phyloP scores from a whole-genome alignment of 2,888 invertebrate species.

The Caenorhabditis imperialis region DNA sequence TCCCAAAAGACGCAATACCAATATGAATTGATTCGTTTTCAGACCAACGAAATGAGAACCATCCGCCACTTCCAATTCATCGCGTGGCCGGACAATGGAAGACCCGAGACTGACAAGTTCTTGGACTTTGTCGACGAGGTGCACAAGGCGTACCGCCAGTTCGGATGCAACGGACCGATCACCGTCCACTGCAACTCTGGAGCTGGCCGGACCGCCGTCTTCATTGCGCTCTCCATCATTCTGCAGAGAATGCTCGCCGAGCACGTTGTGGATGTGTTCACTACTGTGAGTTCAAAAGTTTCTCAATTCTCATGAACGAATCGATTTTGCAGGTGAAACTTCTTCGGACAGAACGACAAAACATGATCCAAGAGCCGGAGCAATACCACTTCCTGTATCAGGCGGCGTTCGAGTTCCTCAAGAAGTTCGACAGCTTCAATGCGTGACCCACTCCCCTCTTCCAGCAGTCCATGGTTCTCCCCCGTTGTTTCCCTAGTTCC shows the following conservation, averaged over 20 bases:
- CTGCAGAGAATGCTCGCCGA: constrained; percentile 99
- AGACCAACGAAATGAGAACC: constrained; percentile 93
- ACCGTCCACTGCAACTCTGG: constrained; percentile 90
- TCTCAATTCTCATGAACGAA: neutral
- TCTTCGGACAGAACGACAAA: constrained; percentile 95
- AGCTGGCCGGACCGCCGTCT: constrained; percentile 97
- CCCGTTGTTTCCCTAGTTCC: constrained; percentile 18
- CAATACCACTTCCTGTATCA: constrained; percentile 99
- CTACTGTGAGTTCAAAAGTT: constrained; percentile 83
- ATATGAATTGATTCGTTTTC: constrained; percentile 22
- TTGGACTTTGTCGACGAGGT: constrained; percentile 98
- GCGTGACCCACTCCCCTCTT: constrained; percentile 8
- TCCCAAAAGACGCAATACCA: neutral
- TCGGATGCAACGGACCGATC: constrained; percentile 98
- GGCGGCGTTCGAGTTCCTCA: constrained; percentile 95
- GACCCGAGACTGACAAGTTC: constrained; percentile 98
- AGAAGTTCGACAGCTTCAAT: constrained; percentile 39
- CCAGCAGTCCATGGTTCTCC: neutral
- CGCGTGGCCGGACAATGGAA: constrained; percentile 82
- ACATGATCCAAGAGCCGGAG: constrained; percentile 99
- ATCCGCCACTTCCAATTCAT: constrained; percentile 90
- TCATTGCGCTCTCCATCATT: constrained; percentile 96
- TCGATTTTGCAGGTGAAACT: constrained; percentile 84
- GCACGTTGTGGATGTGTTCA: constrained; percentile 98
- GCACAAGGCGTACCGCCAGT: constrained; percentile 99